Conservation (phyloP, 2,888 invertebrate genomes). For the Scelioninae gen. 2 region DNA sequence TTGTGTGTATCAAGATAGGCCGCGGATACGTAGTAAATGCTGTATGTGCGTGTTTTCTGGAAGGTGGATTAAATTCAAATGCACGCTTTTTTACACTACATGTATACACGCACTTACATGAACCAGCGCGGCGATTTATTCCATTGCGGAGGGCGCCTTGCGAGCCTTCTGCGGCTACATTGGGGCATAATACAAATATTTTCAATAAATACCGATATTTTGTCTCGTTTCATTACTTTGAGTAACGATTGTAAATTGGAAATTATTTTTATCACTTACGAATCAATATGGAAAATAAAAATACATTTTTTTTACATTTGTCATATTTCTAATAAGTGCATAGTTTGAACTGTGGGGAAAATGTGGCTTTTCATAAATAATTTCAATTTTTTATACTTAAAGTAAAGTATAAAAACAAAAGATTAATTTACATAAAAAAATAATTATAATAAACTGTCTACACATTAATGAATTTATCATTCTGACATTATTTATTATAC, state of each 20-base stretch:
- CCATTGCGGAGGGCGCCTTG: conserved; percentile 74
- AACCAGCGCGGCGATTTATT: conserved; percentile 74
- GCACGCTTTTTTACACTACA: conserved; percentile 61
- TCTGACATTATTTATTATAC: too few relatives aligned
- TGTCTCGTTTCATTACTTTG: neutral
- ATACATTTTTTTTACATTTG: too few relatives aligned
- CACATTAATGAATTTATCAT: too few relatives aligned
- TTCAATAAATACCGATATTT: conserved; percentile 41
- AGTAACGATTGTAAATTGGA: neutral
- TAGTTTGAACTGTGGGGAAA: too few relatives aligned
- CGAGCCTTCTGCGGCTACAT: conserved; percentile 76
- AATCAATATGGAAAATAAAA: neutral
- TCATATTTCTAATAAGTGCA: too few relatives aligned
- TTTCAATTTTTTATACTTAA: too few relatives aligned
- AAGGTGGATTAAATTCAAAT: conserved; percentile 63
- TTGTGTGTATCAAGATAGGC: conserved; percentile 30
- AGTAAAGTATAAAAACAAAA: too few relatives aligned
- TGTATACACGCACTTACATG: conserved; percentile 73
- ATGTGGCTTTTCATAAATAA: too few relatives aligned
- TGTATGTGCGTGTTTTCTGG: conserved; percentile 58
- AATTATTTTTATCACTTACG: neutral
- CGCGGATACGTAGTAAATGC: conserved; percentile 23
- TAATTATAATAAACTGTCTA: too few relatives aligned
- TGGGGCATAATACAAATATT: conserved; percentile 64
- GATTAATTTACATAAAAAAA: too few relatives aligned